A percentile compares a stretch with the other conserved stretches of the same genome.
Conservation (phyloP, 2,113 vertebrate genomes). For the Xenopus tropicalis region DNA sequence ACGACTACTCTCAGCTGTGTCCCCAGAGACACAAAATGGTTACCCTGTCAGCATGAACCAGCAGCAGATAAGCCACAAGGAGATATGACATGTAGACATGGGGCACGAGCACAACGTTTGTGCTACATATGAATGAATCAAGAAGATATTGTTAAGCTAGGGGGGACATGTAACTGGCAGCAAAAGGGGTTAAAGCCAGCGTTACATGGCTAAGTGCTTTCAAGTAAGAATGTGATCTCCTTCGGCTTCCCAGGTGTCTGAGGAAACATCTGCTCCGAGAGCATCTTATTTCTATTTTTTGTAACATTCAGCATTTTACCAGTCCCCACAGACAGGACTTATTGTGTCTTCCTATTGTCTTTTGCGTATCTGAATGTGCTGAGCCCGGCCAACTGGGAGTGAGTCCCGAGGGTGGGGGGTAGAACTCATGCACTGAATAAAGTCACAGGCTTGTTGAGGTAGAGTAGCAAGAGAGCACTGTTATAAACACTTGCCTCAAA, state of each 20-base stretch:
- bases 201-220: conserved; percentile 32
- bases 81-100: neutral
- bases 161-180: neutral
- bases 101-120: neutral
- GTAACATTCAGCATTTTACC: conserved; percentile 39
- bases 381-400: conserved; percentile 33
- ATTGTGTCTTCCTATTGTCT: conserved; percentile 37
- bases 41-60: too few species aligned
- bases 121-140: neutral
- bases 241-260: conserved; percentile 40
- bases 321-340: conserved; percentile 34
- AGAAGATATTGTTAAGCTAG: neutral
- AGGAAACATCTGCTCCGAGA: conserved; percentile 37
- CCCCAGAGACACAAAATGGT: too few species aligned
- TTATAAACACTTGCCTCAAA: neutral
- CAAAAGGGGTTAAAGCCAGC: conserved; percentile 33
- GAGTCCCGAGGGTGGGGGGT: conserved; percentile 9
- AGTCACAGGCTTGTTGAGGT: conserved; percentile 13
- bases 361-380: conserved; percentile 31
- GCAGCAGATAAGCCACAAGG: neutral
- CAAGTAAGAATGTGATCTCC: conserved; percentile 37
- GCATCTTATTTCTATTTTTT: conserved; percentile 35
- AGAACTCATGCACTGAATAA: conserved; percentile 14
- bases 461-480: neutral
- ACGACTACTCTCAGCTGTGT: too few species aligned